These are phyloP conservation scores for Dione vanillae DNA, from an alignment of 2,888 invertebrate species.

Conservation along the genomic window DNA sequence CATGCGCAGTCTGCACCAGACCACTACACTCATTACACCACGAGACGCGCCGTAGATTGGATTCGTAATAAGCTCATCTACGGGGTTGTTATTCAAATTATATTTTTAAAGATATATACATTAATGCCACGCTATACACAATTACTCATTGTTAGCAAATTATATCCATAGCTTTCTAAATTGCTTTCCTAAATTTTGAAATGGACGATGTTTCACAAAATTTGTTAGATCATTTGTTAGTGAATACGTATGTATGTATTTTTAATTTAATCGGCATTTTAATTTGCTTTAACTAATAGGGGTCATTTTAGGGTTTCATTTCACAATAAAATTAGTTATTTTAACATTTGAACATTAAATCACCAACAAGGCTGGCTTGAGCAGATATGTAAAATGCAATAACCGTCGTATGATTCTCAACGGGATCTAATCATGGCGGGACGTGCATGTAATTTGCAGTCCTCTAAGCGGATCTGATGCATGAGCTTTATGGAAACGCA, in stretches of 20 bases:
- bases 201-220: too few species aligned
- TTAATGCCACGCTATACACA: neutral
- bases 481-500: slow-evolving; percentile 27
- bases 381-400: slow-evolving; percentile 12
- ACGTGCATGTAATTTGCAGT: slow-evolving; percentile 37
- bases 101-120: neutral
- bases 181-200: too few species aligned
- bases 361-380: neutral
- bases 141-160: too few species aligned
- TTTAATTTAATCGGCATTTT: too few species aligned
- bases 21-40: slow-evolving; percentile 29
- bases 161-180: too few species aligned
- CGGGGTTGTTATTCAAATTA: neutral
- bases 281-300: too few species aligned
- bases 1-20: slow-evolving; percentile 21
- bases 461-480: slow-evolving; percentile 20
- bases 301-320: too few species aligned
- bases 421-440: slow-evolving; percentile 33
- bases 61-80: slow-evolving; percentile 33
- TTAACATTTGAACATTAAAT: too few species aligned
- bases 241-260: too few species aligned
- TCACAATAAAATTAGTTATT: too few species aligned
- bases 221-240: too few species aligned
- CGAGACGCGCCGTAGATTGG: slow-evolving; percentile 27
- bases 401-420: slow-evolving; percentile 26